Evolutionary conservation across 1,140 invertebrate genomes (phyloP).

Genomic region (Streblospio benedicti): DNA sequence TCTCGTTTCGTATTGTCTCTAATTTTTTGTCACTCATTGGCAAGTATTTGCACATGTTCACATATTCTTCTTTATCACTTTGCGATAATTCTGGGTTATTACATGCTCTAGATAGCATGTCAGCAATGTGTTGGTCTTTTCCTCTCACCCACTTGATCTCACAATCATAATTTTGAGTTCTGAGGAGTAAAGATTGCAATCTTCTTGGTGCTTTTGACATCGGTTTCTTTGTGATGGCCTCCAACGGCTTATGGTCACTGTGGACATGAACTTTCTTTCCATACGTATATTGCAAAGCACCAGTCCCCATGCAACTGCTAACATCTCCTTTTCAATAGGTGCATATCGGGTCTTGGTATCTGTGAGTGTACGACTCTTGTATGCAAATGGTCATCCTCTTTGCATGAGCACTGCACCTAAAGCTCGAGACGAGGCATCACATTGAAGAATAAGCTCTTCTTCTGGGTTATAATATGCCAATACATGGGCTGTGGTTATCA

Average conservation of each 20-base stretch:
- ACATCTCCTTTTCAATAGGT: conserved; percentile 43
- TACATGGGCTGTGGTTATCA: conserved; percentile 20
- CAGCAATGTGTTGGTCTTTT: conserved; percentile 45
- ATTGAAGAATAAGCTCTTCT: neutral
- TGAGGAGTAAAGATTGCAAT: conserved; percentile 46
- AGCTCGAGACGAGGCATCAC: neutral
- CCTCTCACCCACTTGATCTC: conserved; percentile 37
- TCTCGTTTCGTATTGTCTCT: neutral
- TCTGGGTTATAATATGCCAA: conserved; percentile 9
- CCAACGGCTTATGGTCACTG: conserved; percentile 41
- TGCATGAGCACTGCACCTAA: conserved; percentile 3
- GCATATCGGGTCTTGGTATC: neutral
- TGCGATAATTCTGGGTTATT: neutral
- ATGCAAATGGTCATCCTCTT: neutral
- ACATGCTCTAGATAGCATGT: conserved; percentile 20
- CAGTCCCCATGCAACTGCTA: conserved; percentile 47
- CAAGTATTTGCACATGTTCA: neutral
- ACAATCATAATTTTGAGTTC: conserved; percentile 44
- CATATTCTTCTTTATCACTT: neutral
- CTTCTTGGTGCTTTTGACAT: conserved; percentile 38
- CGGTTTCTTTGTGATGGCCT: conserved; percentile 42
- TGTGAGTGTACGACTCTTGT: conserved; percentile 2
- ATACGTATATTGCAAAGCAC: conserved; percentile 43
- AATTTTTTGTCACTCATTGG: neutral
- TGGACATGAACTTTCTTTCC: conserved; percentile 24